A percentile compares a stretch with the other conserved stretches of the same genome.
phyloP scores from a whole-genome alignment of 2,888 invertebrate genomes.

The Chymomyza fuscimana region DNA sequence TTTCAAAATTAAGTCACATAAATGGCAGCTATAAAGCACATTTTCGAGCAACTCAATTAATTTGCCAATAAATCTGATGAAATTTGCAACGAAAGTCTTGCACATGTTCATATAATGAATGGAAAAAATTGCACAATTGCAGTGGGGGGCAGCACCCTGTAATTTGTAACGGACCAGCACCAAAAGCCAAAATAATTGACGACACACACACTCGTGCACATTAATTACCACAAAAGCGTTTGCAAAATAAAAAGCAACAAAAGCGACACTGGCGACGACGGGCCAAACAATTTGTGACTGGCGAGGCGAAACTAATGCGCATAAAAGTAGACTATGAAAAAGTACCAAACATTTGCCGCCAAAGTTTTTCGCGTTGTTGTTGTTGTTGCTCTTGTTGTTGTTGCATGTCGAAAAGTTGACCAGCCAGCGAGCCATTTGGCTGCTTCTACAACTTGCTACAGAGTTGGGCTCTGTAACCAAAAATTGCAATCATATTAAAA shows the following conservation, averaged over 20 bases:
- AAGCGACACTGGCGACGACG: conserved; percentile 31
- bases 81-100: conserved; percentile 13
- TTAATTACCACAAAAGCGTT: conserved; percentile 53
- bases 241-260: conserved; percentile 44
- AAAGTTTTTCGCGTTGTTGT: conserved; percentile 16
- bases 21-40: background rate
- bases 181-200: conserved; percentile 63
- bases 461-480: conserved; percentile 40
- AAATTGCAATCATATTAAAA: conserved; percentile 74
- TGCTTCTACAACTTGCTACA: conserved; percentile 22
- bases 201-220: conserved; percentile 41
- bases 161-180: conserved; percentile 63
- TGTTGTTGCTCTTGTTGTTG: conserved; percentile 15
- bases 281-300: conserved; percentile 56
- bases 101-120: background rate
- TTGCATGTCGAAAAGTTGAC: conserved; percentile 41
- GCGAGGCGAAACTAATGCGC: conserved; percentile 68
- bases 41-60: conserved; percentile 43
- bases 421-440: conserved; percentile 40
- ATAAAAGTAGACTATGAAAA: conserved; percentile 50
- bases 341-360: conserved; percentile 32
- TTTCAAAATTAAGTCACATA: background rate
- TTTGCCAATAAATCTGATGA: conserved; percentile 57
- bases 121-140: conserved; percentile 11
- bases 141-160: conserved; percentile 43